Base-by-base conservation (phyloP, 2,888 invertebrate species). In the Euzetes globulus region DNA sequence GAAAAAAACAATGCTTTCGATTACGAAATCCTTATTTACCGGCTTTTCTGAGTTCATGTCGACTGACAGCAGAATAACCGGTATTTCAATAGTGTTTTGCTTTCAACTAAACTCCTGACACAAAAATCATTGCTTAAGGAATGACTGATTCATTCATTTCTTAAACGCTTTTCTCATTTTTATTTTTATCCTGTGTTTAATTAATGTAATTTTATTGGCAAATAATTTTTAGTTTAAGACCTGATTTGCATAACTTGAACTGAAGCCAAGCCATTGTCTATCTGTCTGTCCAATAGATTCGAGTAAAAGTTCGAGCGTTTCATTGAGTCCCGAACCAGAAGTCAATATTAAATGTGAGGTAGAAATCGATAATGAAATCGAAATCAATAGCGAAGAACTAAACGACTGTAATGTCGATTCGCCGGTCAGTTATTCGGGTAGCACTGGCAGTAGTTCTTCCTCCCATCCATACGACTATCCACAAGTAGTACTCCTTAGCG, bases 331-430 rank as follows among this genome's bases (percentile, higher is more conserved):
- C 41, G 45, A 70, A 70, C 70, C 70, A n/a, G 25, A 13, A 22
- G 68, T 45, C 6, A 70, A 47, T 47, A 47, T 70, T 5, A 70
- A 68, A 68, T 68, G 68, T 22, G 68, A 70, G 25, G 70, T 70
- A 17, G 70, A 70, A 27, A 70, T 70, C 47, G 70, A 70, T 27
- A 70, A 70, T 27, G 70, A 70, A 41, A 70, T 70, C 5, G 70
- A 70, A 70, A 70, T 70, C n/a, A 70, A 70, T 70, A 47, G 45
- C 47, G 70, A 70, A 41, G 70, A 70, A 25, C 22, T 45, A 45
- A 70, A 70, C 17, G 70, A 70, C 70, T 70, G 70, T 70, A 22
- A 70, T 7, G n/a, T 70, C 11, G 70, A 70, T 47, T 70, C 70
- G 17, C 70, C 70, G 47, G 47, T 47, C 47, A 70, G 70, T 70